These are phyloP conservation scores for Archips crataeganus DNA, from an alignment of 2,888 invertebrate species.

Conservation along the genomic window DNA sequence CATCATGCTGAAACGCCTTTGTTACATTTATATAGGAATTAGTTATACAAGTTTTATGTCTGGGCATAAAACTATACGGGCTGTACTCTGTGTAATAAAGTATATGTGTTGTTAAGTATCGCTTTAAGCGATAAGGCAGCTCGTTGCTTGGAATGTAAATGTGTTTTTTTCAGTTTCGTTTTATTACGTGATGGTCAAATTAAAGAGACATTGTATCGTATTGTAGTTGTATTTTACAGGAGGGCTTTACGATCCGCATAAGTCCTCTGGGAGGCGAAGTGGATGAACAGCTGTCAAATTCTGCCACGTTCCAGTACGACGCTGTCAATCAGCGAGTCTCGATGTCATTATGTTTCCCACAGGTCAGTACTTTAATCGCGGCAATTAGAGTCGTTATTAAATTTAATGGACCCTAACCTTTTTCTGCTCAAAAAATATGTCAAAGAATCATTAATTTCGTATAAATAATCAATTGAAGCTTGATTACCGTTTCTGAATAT, in stretches of 20 bases:
- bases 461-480: no score
- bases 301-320: slow-evolving; percentile 88
- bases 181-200: neutral
- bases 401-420: no score
- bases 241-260: slow-evolving; percentile 83
- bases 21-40: neutral
- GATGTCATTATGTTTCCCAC: slow-evolving; percentile 91
- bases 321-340: slow-evolving; percentile 91
- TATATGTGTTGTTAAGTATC: neutral
- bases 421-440: no score
- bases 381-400: neutral
- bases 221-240: slow-evolving; percentile 49
- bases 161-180: no score
- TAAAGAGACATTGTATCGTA: neutral
- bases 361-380: slow-evolving; percentile 47
- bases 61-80: no score
- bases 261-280: slow-evolving; percentile 83
- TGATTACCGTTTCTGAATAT: no score
- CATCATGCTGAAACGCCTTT: neutral
- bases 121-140: no score
- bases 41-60: no score
- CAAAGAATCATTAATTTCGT: no score
- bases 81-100: no score
- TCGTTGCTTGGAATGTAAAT: no score
- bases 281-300: slow-evolving; percentile 79